These are phyloP conservation scores for Leptinotarsa texana DNA, from an alignment of 1,140 invertebrate species.

Conservation along the genomic window DNA sequence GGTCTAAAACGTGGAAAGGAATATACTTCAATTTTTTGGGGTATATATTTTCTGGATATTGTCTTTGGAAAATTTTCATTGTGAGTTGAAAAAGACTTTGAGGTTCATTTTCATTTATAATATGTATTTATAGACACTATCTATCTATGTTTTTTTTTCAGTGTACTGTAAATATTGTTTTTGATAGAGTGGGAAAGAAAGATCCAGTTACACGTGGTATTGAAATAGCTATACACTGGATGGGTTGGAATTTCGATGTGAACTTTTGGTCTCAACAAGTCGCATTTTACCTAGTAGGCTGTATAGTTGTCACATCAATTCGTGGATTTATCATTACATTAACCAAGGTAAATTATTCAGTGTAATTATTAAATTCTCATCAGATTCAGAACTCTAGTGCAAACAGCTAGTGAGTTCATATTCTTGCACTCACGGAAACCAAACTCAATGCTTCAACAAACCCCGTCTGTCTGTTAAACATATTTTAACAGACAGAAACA, in stretches of 20 bases:
- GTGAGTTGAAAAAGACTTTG: constrained; percentile 64
- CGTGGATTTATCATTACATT: constrained; percentile 93
- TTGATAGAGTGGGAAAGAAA: constrained; percentile 97
- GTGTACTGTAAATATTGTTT: constrained; percentile 98
- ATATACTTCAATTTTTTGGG: constrained; percentile 99
- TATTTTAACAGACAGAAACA: too few species aligned
- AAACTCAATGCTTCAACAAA: too few species aligned
- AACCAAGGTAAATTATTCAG: constrained; percentile 78
- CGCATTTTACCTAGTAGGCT: constrained; percentile 95
- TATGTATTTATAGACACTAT: neutral
- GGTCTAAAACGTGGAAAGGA: constrained; percentile 96
- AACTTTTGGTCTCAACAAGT: constrained; percentile 99
- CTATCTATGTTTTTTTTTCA: constrained; percentile 56
- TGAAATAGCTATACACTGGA: constrained; percentile 96
- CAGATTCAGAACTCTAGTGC: too few species aligned
- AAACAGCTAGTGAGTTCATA: too few species aligned
- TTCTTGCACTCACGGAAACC: too few species aligned
- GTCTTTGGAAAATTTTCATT: constrained; percentile 99
- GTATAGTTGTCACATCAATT: constrained; percentile 98
- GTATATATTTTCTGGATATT: constrained; percentile 98
- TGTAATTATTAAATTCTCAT: neutral
- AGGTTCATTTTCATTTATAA: neutral
- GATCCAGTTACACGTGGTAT: constrained; percentile 97
- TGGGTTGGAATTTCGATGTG: constrained; percentile 95
- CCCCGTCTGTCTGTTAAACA: too few species aligned